phyloP scores from a whole-genome alignment of 2,888 invertebrate genomes.

The Machimus rusticus region DNA sequence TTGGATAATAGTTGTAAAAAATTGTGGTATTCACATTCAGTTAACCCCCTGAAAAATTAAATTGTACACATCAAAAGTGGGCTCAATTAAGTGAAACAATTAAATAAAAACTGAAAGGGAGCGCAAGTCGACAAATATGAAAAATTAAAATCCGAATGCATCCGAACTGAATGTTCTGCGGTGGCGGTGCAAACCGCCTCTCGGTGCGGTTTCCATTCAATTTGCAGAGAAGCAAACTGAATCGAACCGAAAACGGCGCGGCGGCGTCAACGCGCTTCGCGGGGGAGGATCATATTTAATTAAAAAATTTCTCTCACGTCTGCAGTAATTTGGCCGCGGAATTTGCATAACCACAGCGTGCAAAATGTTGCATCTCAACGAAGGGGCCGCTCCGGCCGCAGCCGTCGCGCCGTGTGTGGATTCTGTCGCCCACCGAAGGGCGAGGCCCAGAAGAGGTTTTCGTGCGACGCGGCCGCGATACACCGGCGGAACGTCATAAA shows the following conservation, averaged over 20 bases:
- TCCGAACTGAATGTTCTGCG: neutral
- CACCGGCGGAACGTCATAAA: neutral
- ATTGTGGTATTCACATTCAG: neutral
- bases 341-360: neutral
- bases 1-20: neutral
- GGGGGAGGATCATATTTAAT: neutral
- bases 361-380: neutral
- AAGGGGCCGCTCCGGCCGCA: neutral
- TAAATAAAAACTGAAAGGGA: neutral
- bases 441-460: neutral
- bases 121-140: neutral
- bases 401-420: neutral
- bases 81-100: neutral
- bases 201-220: neutral
- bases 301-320: neutral
- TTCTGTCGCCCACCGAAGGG: neutral
- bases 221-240: neutral
- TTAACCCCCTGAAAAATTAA: neutral
- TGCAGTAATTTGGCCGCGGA: neutral
- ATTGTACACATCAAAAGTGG: neutral
- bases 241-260: neutral
- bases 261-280: neutral
- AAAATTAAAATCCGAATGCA: neutral
- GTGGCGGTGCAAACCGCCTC: neutral
- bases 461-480: neutral